Conservation (phyloP, 2,113 vertebrate species). For the Gasterosteus nipponicus region DNA sequence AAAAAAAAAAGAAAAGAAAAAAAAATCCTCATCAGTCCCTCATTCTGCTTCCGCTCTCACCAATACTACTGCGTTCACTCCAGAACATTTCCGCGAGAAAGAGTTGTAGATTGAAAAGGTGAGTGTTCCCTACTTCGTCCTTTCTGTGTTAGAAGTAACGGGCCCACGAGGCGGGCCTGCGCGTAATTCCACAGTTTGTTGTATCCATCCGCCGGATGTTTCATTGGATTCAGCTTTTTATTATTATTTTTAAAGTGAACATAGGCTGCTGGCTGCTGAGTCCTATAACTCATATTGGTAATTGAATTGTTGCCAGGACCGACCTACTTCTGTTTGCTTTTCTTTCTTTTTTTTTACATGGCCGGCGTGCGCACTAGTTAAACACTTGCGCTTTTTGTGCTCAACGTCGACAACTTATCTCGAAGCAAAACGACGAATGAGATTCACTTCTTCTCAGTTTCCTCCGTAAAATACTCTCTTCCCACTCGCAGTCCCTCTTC, state of each 20-base stretch:
- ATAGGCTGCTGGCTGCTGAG: conserved; percentile 19
- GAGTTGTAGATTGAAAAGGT: conserved; percentile 84
- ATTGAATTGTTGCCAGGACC: conserved; percentile 31
- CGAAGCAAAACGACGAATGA: conserved; percentile 49
- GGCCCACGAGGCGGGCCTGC: not conserved
- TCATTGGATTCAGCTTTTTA: conserved; percentile 30
- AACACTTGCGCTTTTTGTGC: conserved; percentile 49
- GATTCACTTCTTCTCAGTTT: conserved; percentile 44
- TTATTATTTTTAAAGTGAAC: conserved; percentile 1
- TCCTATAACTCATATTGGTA: conserved; percentile 50
- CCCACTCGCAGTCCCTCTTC: conserved; percentile 11
- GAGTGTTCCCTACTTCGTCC: conserved; percentile 78
- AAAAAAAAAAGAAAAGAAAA: conserved; percentile 46
- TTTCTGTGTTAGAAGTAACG: not conserved
- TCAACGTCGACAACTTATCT: conserved; percentile 47
- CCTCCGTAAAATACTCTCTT: conserved; percentile 37
- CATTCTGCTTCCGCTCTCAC: conserved; percentile 76
- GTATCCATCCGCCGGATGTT: conserved; percentile 24
- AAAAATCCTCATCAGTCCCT: conserved; percentile 77
- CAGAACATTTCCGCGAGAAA: conserved; percentile 78
- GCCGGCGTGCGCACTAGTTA: conserved; percentile 17
- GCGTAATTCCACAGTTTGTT: conserved; percentile 42
- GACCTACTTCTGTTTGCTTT: conserved; percentile 34
- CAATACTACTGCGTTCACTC: conserved; percentile 75
- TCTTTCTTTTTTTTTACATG: not conserved